Base-by-base conservation (phyloP, 2,888 invertebrate species). In the Tolmerus cingulatus region DNA sequence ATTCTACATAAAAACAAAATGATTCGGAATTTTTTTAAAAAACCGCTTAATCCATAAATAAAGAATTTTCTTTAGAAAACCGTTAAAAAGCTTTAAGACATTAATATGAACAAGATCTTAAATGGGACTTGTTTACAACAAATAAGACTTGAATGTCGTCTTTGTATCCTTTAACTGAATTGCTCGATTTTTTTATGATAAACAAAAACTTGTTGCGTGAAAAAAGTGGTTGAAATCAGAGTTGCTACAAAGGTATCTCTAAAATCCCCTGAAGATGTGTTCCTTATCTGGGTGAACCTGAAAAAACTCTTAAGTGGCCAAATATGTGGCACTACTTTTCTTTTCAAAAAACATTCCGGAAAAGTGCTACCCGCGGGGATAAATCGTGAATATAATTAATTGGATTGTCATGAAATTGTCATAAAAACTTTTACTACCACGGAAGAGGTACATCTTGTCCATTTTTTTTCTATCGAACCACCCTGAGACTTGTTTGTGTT, bases 321-420 rank as follows among this genome's bases (percentile, higher is more conserved):
- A 37, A 23, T 55, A 55, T 51, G 27, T 81, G 16, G 34, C 81
- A 81, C 51, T 55, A 37, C 16, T 27, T 81, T 81, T 34, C 8
- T 34, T 76, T 19, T 76, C 9, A 37, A 78, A 37, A 34, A n/a
- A 37, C 37, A n/a, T 27, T 14, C 9, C 7, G 23, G 14, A 81
- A 16, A 27, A 27, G 30, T 30, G 19, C 55, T 51, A 34, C 27
- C 76, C 9, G 81, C 23, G 51, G 34, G 81, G 55, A 81, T 81
- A 81, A 81, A 81, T 81, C 55, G 43, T 81, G 81, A 81, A 81
- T 81, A 51, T 81, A 81, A 81, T 81, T 81, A 81, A 81, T 81
- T 81, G 51, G 81, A 81, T 81, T 81, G 81, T 81, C 81, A 81
- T 81, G 27, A 81, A 81, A 81, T 23, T 43, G 19, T 3, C 19